phyloP scores from a whole-genome alignment of 2,888 invertebrate species.

The Tetragonisca angustula region DNA sequence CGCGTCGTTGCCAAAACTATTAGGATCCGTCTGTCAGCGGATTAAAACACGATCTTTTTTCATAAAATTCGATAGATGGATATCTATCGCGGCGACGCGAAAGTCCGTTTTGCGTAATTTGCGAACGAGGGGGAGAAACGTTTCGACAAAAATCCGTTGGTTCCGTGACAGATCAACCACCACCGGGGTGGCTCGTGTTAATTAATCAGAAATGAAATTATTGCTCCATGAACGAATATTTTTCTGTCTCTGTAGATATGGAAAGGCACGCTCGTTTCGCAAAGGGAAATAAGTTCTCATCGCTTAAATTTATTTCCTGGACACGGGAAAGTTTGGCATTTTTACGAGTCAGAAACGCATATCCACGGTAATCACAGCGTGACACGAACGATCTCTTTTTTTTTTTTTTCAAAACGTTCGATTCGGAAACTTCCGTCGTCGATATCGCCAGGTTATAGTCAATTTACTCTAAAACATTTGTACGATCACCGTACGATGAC shows the following conservation, averaged over 20 bases:
- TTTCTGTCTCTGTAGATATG: not conserved
- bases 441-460: no score
- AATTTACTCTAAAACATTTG: no score
- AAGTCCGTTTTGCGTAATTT: not conserved
- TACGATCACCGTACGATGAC: no score
- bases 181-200: not conserved
- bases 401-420: no score
- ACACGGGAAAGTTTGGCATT: no score
- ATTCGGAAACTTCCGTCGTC: no score
- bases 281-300: not conserved
- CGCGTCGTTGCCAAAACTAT: not conserved
- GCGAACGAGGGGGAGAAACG: no score
- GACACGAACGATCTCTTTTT: no score
- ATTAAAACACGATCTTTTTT: conserved; percentile 2
- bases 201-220: not conserved
- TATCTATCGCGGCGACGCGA: not conserved
- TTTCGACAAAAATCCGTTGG: no score
- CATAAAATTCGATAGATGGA: not conserved
- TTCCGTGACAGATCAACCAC: not conserved
- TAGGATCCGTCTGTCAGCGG: not conserved
- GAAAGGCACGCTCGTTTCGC: not conserved
- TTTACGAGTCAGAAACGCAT: no score
- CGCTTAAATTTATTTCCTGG: not conserved
- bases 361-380: no score
- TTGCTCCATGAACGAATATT: not conserved